phyloP scores from a whole-genome alignment of 2,113 vertebrate species.

The Zingel zingel region DNA sequence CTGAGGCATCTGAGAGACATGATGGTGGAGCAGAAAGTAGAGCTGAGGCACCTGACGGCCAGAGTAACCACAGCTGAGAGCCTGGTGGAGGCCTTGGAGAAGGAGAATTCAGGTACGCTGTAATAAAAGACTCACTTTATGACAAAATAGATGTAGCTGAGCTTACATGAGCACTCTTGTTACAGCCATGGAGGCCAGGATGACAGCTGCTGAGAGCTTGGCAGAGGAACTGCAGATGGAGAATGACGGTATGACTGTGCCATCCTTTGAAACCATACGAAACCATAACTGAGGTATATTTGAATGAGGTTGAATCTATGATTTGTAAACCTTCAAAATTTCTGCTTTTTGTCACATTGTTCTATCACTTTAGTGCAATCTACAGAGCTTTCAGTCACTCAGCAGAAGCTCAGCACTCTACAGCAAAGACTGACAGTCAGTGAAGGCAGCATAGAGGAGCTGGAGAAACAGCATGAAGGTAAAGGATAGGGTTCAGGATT shows the following conservation, averaged over 20 bases:
- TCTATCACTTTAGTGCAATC: slow-evolving; percentile 7
- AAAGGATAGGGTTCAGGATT: background rate
- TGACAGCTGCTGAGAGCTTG: slow-evolving; percentile 34
- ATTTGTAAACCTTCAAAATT: background rate
- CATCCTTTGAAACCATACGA: background rate
- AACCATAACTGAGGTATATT: background rate
- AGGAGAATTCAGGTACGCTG: slow-evolving; percentile 36
- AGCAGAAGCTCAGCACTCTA: slow-evolving; percentile 13
- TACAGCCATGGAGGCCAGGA: slow-evolving; percentile 32
- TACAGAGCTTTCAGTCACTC: slow-evolving; percentile 12
- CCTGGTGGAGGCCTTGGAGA: slow-evolving; percentile 32
- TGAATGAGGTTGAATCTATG: background rate
- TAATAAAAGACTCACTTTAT: background rate
- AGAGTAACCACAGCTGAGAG: slow-evolving; percentile 44
- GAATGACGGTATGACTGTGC: slow-evolving; percentile 9
- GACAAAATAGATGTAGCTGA: background rate
- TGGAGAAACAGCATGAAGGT: slow-evolving; percentile 51
- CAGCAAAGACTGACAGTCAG: background rate
- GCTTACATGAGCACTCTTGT: background rate
- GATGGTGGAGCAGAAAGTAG: slow-evolving; percentile 24
- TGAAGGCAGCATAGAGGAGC: background rate
- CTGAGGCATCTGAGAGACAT: slow-evolving; percentile 45
- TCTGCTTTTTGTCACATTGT: background rate
- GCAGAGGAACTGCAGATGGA: slow-evolving; percentile 33
- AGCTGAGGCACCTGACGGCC: slow-evolving; percentile 26